Base-by-base conservation (phyloP, 2,797 vertebrate species). In the Sebastes minor region DNA sequence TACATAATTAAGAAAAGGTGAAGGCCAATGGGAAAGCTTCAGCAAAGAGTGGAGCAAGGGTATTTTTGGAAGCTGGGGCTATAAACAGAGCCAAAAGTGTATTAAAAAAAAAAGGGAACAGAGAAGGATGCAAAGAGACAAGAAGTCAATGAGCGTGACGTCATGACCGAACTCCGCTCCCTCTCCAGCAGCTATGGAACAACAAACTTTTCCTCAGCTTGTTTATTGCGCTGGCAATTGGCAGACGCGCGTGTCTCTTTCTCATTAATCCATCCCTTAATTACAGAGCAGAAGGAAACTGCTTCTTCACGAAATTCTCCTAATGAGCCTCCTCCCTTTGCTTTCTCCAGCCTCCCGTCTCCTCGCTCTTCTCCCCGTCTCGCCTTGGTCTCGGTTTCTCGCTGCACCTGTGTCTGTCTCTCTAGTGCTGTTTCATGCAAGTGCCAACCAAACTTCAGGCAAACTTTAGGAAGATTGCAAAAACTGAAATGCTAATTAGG, bases 251-350 rank as follows among this genome's bases (percentile, higher is more conserved):
- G 55, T 75, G 84, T 88, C 74, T 91, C 79, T 78, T 77, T 86
- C 89, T 88, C 89, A 92, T 94, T 91, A 92, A 88, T 89, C 86
- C 72, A 38, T 71, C 85, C 79, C 83, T 90, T 93, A 91, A 93
- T 92, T 93, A 92, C 84, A 84, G 84, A 89, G 80, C 71, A 79
- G 81, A 81, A 75, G 85, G 73, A 86, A 85, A 89, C 78, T 23
- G 78, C 74, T 60, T 80, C 81, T 62, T 72, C 74, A 82, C 8
- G 22, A 76, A 77, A 81, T 79, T 78, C 75, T 87, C 67, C 87
- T 92, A 91, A 93, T 89, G 89, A 91, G 89, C 77, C 59, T 69
- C 71, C 80, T 81, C 27, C 65, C 25, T 65, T 76, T 57, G 38
- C 66, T 64, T 75, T 63, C 76, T 74, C 35, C 71, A 52, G 22